Conservation (phyloP, 2,797 vertebrate genomes). For the Pipistrellus nathusii region DNA sequence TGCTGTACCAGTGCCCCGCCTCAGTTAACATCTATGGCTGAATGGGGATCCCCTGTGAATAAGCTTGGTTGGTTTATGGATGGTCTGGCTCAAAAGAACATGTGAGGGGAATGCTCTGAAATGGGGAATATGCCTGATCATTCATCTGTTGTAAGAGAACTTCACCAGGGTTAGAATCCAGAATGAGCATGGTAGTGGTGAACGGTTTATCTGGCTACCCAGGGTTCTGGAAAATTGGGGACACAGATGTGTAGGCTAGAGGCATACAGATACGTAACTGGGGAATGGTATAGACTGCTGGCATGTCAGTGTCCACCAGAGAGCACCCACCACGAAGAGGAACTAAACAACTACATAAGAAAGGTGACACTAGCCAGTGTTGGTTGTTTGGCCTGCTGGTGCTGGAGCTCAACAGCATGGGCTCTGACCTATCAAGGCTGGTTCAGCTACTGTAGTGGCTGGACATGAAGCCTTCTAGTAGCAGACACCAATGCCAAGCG, state of each 20-base stretch:
- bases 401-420: not conserved
- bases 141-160: not conserved
- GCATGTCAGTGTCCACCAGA: not conserved
- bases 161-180: not conserved
- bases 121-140: fast-evolving
- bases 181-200: not conserved
- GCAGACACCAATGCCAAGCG: not conserved
- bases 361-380: not conserved
- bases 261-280: no score
- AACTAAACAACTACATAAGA: not conserved
- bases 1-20: not conserved
- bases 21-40: not conserved
- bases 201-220: not conserved
- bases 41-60: not conserved
- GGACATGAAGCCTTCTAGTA: not conserved
- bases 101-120: not conserved
- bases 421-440: not conserved
- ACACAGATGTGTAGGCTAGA: not conserved
- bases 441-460: fast-evolving
- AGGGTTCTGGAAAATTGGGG: not conserved
- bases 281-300: not conserved
- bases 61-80: not conserved
- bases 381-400: fast-evolving
- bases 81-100: not conserved
- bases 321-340: not conserved